These are phyloP conservation scores for Microctonus brassicae DNA, from an alignment of 2,888 invertebrate genomes.

Conservation along the genomic window DNA sequence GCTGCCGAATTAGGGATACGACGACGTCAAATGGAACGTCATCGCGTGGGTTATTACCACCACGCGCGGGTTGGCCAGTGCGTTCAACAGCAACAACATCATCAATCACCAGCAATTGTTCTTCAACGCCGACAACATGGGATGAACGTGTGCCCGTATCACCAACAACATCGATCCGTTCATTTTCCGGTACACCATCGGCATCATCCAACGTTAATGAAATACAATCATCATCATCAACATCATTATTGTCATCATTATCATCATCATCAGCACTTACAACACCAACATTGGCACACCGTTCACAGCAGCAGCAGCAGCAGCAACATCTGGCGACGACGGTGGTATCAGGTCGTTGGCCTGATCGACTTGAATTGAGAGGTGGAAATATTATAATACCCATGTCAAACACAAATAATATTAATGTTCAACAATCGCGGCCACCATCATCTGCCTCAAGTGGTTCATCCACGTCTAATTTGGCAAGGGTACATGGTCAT, in stretches of 20 bases:
- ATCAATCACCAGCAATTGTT: conserved; percentile 27
- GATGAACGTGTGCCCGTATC: conserved; percentile 51
- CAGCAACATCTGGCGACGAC: not conserved
- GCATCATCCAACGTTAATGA: conserved; percentile 48
- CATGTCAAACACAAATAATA: conserved; percentile 64
- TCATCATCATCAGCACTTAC: conserved; percentile 22
- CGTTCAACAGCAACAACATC: conserved; percentile 51
- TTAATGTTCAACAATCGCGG: conserved; percentile 61
- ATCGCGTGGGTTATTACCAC: conserved; percentile 66
- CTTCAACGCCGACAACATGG: conserved; percentile 50
- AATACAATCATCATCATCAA: conserved; percentile 45
- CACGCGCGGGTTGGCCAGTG: conserved; percentile 67
- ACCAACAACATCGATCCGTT: conserved; percentile 56
- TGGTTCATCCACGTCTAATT: conserved; percentile 40
- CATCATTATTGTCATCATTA: conserved; percentile 18
- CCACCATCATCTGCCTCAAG: conserved; percentile 55
- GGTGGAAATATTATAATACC: conserved; percentile 52
- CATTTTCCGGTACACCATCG: conserved; percentile 11
- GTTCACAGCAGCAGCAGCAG: conserved; percentile 10
- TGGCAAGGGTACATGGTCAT: conserved; percentile 65
- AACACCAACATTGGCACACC: conserved; percentile 16
- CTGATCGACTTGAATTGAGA: conserved; percentile 55
- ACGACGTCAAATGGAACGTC: conserved; percentile 68
- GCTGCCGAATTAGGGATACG: conserved; percentile 60
- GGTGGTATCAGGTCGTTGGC: conserved; percentile 37